phyloP scores from a whole-genome alignment of 2,888 invertebrate species.

The Folsomia manolachei region DNA sequence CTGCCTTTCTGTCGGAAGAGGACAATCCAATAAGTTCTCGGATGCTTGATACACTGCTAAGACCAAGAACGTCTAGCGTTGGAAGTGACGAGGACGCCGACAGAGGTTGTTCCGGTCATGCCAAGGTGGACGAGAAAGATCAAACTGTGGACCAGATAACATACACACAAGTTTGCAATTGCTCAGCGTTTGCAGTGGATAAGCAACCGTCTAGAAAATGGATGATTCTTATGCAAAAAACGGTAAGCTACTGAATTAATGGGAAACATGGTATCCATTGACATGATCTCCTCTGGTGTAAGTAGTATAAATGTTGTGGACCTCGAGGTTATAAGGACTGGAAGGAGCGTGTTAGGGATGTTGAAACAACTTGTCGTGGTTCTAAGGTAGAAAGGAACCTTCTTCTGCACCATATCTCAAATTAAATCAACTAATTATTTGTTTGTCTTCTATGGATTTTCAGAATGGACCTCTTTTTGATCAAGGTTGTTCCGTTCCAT shows the following conservation, averaged over 20 bases:
- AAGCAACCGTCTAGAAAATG: conserved; percentile 10
- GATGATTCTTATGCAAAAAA: conserved; percentile 21
- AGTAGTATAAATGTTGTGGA: conserved; percentile 26
- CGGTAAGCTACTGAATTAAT: neutral
- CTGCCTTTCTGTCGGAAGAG: too few species aligned
- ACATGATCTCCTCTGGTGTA: neutral
- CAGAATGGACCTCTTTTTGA: too few species aligned
- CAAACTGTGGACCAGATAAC: neutral
- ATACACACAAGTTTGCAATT: neutral
- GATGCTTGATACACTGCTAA: too few species aligned
- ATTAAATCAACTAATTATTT: too few species aligned
- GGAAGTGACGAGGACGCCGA: too few species aligned
- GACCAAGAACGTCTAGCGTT: too few species aligned
- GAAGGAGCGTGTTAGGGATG: conserved; percentile 7
- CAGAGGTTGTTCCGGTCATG: too few species aligned
- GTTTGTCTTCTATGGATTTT: too few species aligned
- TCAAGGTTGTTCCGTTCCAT: conserved; percentile 10
- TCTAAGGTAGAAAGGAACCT: too few species aligned
- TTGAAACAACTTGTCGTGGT: neutral
- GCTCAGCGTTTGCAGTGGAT: neutral
- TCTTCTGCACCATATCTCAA: too few species aligned
- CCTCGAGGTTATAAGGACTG: conserved; percentile 24
- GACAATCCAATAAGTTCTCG: too few species aligned
- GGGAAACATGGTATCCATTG: neutral
- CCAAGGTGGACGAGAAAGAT: too few species aligned